phyloP scores from a whole-genome alignment of 64 coral and sea anemone species.

The Pocillopora damicornis region DNA sequence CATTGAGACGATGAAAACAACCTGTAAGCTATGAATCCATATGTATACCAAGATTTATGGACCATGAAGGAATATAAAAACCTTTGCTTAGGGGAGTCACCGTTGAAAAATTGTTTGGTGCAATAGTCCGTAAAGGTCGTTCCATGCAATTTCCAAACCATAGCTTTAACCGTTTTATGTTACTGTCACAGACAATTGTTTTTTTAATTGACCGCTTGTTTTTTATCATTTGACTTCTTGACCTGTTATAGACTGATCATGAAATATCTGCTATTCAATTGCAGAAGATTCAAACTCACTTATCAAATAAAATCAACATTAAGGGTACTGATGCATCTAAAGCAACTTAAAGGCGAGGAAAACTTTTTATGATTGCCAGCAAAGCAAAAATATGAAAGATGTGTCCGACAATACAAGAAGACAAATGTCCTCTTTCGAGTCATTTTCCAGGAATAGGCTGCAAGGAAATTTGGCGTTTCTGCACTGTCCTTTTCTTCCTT shows the following conservation, averaged over 20 bases:
- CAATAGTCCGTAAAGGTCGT: neutral
- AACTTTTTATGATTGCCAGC: too few species aligned
- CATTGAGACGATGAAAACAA: constrained; percentile 7
- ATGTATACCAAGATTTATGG: neutral
- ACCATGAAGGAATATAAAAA: neutral
- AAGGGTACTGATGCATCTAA: too few species aligned
- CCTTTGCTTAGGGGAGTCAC: neutral
- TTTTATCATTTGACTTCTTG: neutral
- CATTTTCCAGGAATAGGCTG: too few species aligned
- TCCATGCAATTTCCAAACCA: neutral
- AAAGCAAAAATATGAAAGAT: too few species aligned
- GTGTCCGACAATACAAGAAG: too few species aligned
- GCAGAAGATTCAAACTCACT: too few species aligned
- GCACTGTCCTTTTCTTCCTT: too few species aligned
- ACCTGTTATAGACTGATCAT: neutral
- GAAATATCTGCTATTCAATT: neutral
- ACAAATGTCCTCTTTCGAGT: too few species aligned
- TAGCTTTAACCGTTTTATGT: neutral
- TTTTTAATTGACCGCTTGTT: neutral
- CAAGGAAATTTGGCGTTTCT: too few species aligned
- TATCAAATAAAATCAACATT: too few species aligned
- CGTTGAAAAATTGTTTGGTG: neutral
- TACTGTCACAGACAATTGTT: neutral
- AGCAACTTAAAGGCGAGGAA: too few species aligned
- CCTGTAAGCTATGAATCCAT: constrained; percentile 1